Evolutionary conservation across 2,888 invertebrate species (phyloP), one percentile per base, ranked within the genome.

Genomic region (Tupiocoris notatus): DNA sequence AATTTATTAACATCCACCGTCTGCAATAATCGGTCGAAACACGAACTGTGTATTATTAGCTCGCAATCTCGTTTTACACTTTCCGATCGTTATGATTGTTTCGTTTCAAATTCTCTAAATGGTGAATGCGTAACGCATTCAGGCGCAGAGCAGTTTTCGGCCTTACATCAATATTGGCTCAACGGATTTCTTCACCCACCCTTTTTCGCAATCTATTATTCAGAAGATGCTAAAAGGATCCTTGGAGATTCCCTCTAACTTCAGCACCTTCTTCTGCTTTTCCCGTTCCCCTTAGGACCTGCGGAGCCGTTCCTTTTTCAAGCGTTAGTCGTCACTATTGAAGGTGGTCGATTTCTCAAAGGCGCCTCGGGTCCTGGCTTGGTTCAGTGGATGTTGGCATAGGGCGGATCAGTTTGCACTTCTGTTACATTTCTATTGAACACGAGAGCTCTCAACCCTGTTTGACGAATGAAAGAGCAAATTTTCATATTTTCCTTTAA

Each of bases 201-300:
- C 16, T 25, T 39, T 24, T 39, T 17, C 23, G 39, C 17, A 39
- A 67, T 67, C 67, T 67, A 67, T 67, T 67, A 67, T 67, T 67
- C 67, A 67, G 56, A 21, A 67, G 67, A 67, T 67, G 67, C 57
- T 67, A 67, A 67, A 67, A 54, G 57, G 56, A 67, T 54, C 67
- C 56, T 22, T 22, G 57, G 67, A 39, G 39, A 39, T 65, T 39
- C 39, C 39, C 20, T 25, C 25, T 39, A 20, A 16, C 25, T 22
- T n/a, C 65, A 39, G 12, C 39, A 20, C 20, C 20, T 65, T 65
- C 65, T 20, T 12, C 39, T 39, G 6, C 39, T 3, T 7, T 39
- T 12, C 39, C 3, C 6, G 3, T 12, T 39, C 3, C 39, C 39
- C 39, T 39, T 39, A 39, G 39, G 39, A 39, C 12, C 12, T 39